Conservation (phyloP, 2,888 invertebrate genomes). For the Cecidostiba fungosa region DNA sequence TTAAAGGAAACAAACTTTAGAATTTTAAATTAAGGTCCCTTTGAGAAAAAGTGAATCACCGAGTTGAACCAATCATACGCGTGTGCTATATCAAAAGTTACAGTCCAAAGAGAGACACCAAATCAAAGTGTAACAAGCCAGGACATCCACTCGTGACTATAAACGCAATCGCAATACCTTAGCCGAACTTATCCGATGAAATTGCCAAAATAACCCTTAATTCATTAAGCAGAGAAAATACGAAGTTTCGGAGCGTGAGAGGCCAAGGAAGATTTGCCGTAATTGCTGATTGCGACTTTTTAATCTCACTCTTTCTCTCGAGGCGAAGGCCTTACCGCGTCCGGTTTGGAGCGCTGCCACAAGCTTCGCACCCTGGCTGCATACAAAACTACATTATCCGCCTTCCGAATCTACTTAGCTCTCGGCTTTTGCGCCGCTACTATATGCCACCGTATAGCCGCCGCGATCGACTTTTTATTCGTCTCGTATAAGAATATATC, state of each 20-base stretch:
- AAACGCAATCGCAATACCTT: no score
- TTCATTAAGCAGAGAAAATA: background rate
- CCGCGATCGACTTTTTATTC: conserved; percentile 26
- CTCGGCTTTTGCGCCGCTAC: background rate
- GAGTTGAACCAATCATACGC: no score
- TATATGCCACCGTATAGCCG: no score
- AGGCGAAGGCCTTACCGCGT: background rate
- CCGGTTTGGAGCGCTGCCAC: conserved; percentile 27
- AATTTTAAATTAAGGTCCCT: no score
- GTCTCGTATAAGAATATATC: background rate
- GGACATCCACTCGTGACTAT: no score
- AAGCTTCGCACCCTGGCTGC: conserved; percentile 16
- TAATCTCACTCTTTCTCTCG: conserved; percentile 9
- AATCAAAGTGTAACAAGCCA: no score
- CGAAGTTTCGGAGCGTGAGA: background rate
- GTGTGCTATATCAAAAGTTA: no score
- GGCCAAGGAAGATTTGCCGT: background rate
- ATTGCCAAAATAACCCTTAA: conserved; percentile 12
- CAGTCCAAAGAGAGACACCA: no score
- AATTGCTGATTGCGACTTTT: conserved; percentile 16
- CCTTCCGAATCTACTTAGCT: background rate
- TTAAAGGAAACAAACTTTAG: no score
- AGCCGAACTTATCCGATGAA: background rate
- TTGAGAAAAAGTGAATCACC: no score
- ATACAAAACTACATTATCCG: conserved; percentile 14